Percentiles rank a stretch among this genome's conserved stretches.
phyloP scores from a whole-genome alignment of 2,113 vertebrate species.

The Paradoxurus hermaphroditus region DNA sequence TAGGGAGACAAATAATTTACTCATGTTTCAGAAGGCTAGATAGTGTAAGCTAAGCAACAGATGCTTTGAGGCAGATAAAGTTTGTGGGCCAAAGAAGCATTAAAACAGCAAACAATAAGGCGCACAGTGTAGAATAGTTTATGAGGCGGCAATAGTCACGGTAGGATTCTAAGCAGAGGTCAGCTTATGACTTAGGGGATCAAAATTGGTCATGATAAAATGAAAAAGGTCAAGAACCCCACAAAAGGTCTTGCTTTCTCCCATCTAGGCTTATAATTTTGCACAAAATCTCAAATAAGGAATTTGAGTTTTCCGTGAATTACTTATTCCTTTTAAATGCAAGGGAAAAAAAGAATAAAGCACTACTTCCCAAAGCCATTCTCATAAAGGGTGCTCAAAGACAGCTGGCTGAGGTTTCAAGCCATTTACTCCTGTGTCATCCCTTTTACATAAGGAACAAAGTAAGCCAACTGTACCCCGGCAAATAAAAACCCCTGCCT shows the following conservation, averaged over 20 bases:
- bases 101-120: neutral
- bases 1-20: neutral
- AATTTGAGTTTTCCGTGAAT: neutral
- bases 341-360: too few relatives aligned
- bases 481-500: neutral
- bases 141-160: neutral
- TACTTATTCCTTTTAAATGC: neutral
- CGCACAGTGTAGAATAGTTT: neutral
- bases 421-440: neutral
- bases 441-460: neutral
- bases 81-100: neutral
- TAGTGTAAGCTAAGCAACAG: neutral
- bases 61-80: neutral
- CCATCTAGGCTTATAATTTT: neutral
- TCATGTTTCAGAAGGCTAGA: neutral
- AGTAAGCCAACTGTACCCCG: neutral
- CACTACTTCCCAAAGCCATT: neutral
- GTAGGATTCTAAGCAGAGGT: neutral
- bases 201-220: neutral
- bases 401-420: neutral
- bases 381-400: neutral
- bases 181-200: neutral
- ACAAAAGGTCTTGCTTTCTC: neutral
- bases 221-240: neutral
- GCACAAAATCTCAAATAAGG: neutral